These are phyloP conservation scores for Plutella xylostella DNA, from an alignment of 2,888 invertebrate genomes.

Conservation along the genomic window DNA sequence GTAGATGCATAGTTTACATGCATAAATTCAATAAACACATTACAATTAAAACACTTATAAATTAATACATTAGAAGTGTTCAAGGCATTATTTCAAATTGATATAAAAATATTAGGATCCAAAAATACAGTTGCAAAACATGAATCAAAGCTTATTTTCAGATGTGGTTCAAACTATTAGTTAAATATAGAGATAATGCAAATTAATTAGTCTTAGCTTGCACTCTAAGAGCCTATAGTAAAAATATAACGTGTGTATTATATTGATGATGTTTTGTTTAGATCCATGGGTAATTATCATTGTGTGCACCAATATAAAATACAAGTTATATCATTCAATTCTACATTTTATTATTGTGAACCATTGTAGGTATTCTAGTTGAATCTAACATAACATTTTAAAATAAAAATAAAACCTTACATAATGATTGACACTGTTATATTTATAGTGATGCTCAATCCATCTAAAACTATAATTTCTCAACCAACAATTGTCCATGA, in stretches of 20 bases:
- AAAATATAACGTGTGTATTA: conserved; percentile 17
- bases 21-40: conserved; percentile 23
- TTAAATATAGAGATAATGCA: conserved; percentile 62
- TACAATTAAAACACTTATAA: not conserved
- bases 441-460: conserved; percentile 51
- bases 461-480: conserved; percentile 36
- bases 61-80: conserved; percentile 14
- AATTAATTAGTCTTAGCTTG: conserved; percentile 64
- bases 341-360: conserved; percentile 34
- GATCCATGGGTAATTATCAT: not conserved
- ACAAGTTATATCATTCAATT: conserved; percentile 17
- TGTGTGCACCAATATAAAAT: not conserved
- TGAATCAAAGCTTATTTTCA: conserved; percentile 49
- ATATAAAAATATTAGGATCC: not conserved
- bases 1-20: conserved; percentile 40
- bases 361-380: conserved; percentile 38
- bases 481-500: conserved; percentile 29
- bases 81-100: conserved; percentile 30
- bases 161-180: conserved; percentile 29
- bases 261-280: not conserved
- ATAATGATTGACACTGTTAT: conserved; percentile 61
- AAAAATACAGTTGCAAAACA: conserved; percentile 57
- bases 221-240: conserved; percentile 63
- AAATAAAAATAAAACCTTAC: conserved; percentile 55
- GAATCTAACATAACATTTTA: conserved; percentile 60